phyloP scores from a whole-genome alignment of 2,113 vertebrate genomes.

The Cervus canadensis region DNA sequence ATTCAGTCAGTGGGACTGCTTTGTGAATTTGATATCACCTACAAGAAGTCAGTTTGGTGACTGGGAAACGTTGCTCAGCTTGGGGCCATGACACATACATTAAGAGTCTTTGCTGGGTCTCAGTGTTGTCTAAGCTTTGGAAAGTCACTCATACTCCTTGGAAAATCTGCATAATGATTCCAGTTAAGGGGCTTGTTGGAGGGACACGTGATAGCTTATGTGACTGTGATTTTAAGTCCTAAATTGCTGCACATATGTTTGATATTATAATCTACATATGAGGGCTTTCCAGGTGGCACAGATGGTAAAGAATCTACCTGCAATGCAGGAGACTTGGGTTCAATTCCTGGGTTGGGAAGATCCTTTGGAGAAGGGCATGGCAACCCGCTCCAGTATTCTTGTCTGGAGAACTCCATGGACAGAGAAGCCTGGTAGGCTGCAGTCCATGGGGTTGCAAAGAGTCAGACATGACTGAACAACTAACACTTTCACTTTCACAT shows the following conservation, averaged over 20 bases:
- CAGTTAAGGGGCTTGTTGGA: not conserved
- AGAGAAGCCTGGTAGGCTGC: not conserved
- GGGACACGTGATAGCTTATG: not conserved
- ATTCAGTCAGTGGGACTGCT: not conserved
- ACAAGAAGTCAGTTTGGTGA: not conserved
- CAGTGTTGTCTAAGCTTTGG: not conserved
- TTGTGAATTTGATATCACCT: not conserved
- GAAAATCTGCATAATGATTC: not conserved
- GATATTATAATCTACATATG: not conserved
- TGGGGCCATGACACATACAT: not conserved
- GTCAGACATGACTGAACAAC: not conserved
- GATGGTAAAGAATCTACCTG: not conserved
- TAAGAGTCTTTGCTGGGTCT: not conserved
- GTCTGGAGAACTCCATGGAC: not conserved
- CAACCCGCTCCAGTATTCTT: not conserved
- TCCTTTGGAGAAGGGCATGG: not conserved
- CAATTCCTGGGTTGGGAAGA: not conserved
- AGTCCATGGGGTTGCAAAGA: not conserved
- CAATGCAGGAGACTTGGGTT: not conserved
- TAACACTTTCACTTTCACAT: not conserved
- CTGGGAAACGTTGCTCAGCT: not conserved
- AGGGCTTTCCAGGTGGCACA: not conserved
- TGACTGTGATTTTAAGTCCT: not conserved
- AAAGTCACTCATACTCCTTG: not conserved
- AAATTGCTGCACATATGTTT: not conserved